Conservation (phyloP, 2,888 invertebrate species). For the Proisotoma minuta region DNA sequence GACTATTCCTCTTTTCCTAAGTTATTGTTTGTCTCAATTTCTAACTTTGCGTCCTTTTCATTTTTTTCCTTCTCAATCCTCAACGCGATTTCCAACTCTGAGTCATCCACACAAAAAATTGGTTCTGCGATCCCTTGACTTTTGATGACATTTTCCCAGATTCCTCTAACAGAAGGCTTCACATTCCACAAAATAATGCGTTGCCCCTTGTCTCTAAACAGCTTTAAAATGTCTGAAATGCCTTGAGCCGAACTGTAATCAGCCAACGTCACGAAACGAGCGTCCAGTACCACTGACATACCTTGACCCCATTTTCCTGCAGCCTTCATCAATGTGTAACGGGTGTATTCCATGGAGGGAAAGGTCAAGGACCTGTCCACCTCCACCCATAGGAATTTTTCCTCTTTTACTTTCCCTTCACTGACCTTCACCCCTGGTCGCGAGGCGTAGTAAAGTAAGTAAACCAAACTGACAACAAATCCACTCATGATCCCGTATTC, state of each 20-base stretch:
- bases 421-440: constrained; percentile 73
- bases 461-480: constrained; percentile 71
- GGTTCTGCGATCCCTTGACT: neutral
- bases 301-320: constrained; percentile 59
- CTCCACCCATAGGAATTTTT: constrained; percentile 10
- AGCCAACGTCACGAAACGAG: constrained; percentile 78
- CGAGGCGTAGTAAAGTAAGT: constrained; percentile 79
- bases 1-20: too few relatives aligned
- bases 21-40: too few relatives aligned
- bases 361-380: constrained; percentile 70
- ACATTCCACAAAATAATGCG: constrained; percentile 34
- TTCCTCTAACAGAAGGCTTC: constrained; percentile 30
- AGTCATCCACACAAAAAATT: neutral
- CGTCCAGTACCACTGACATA: constrained; percentile 76
- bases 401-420: neutral
- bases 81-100: constrained; percentile 2
- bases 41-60: too few relatives aligned
- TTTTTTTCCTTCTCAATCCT: too few relatives aligned
- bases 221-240: constrained; percentile 31
- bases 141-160: constrained; percentile 1
- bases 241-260: constrained; percentile 76
- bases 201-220: constrained; percentile 31
- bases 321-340: constrained; percentile 71
- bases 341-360: constrained; percentile 81
- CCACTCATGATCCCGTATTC: constrained; percentile 83